A percentile compares a stretch with the other conserved stretches of the same genome.
phyloP scores from a whole-genome alignment of 2,888 invertebrate genomes.

The Diadegma fenestrale region DNA sequence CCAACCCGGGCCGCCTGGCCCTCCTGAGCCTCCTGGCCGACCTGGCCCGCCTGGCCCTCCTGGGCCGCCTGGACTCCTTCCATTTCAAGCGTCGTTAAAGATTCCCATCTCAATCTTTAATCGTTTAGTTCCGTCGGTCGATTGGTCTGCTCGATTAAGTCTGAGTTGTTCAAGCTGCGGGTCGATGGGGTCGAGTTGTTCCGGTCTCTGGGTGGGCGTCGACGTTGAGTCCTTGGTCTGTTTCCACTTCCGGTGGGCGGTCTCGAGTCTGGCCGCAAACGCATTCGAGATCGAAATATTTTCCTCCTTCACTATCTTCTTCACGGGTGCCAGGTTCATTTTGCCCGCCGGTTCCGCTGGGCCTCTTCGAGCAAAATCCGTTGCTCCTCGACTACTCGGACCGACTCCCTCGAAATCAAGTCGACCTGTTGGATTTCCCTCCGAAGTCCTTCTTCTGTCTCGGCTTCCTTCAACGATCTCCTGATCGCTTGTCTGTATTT shows the following conservation, averaged over 20 bases:
- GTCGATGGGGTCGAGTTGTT: neutral
- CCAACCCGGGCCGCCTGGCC: neutral
- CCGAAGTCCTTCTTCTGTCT: constrained; percentile 16
- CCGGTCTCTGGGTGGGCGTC: neutral
- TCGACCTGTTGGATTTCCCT: constrained; percentile 18
- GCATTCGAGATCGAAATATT: neutral
- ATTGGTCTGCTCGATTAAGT: neutral
- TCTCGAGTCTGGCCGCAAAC: neutral
- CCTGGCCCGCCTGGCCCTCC: neutral
- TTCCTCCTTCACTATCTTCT: constrained; percentile 6
- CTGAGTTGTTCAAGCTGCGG: neutral
- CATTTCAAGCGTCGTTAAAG: neutral
- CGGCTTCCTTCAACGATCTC: constrained; percentile 3
- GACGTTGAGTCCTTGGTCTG: neutral
- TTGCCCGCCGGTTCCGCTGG: constrained; percentile 12
- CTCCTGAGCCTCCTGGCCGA: constrained; percentile 5
- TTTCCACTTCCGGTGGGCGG: constrained; percentile 15
- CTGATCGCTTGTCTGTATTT: neutral
- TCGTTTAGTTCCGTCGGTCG: constrained; percentile 5
- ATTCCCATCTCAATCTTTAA: constrained; percentile 13
- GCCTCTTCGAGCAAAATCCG: constrained; percentile 17
- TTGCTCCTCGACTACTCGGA: neutral
- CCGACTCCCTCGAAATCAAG: neutral
- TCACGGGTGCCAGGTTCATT: constrained; percentile 4
- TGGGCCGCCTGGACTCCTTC: neutral